These are phyloP conservation scores for Orientallactaga sibirica DNA, from an alignment of 2,797 vertebrate genomes.

Conservation along the genomic window DNA sequence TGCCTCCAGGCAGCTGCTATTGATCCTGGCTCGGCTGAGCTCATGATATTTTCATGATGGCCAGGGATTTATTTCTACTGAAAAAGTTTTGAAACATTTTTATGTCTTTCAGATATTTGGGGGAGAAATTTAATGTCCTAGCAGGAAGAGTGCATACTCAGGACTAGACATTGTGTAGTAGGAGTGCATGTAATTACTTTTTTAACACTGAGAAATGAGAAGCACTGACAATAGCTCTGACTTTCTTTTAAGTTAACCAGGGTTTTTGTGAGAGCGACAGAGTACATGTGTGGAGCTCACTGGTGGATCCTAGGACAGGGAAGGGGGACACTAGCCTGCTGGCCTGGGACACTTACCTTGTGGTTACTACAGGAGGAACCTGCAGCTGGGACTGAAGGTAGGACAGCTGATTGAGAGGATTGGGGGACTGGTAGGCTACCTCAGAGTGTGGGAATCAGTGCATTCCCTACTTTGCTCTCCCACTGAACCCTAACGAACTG, in stretches of 20 bases:
- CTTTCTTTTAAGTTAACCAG: conserved; percentile 33
- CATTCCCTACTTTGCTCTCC: no score
- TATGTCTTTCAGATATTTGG: conserved; percentile 57
- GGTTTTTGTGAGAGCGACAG: conserved; percentile 16
- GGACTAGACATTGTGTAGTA: background rate
- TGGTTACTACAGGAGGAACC: no score
- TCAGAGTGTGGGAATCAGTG: no score
- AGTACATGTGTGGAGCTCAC: no score
- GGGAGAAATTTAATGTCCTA: background rate
- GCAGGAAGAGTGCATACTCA: background rate
- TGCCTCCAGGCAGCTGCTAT: conserved; percentile 37
- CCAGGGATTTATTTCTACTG: conserved; percentile 76
- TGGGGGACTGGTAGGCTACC: no score
- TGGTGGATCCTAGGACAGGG: no score
- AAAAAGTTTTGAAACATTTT: conserved; percentile 66
- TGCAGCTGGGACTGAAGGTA: no score
- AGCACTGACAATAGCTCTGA: background rate
- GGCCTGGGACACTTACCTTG: no score
- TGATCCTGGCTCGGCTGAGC: conserved; percentile 63
- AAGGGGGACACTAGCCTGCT: no score
- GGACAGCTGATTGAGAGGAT: no score
- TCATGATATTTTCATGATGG: conserved; percentile 67
- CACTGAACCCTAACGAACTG: no score
- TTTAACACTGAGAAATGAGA: conserved; percentile 42
- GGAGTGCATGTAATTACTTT: conserved; percentile 40